Percentiles rank a stretch among this genome's conserved stretches.
phyloP scores from a whole-genome alignment of 2,888 invertebrate species.

The Helleia helle region DNA sequence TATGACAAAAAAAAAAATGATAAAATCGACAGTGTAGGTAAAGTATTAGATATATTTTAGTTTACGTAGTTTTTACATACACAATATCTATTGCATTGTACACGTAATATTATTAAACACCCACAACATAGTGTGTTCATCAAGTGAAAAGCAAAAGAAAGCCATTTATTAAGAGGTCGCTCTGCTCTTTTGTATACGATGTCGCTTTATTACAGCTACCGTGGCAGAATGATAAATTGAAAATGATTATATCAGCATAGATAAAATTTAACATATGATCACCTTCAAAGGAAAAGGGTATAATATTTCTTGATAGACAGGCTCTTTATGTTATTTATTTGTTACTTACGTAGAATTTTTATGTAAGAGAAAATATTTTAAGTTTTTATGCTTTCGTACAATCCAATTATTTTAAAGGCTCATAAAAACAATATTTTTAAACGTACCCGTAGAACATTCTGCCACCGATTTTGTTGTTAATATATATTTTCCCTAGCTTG shows the following conservation, averaged over 20 bases:
- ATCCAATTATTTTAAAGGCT: too few relatives aligned
- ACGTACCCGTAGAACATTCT: too few relatives aligned
- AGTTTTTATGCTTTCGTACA: too few relatives aligned
- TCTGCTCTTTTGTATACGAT: constrained; percentile 4
- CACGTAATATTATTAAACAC: constrained; percentile 3
- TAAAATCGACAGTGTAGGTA: too few relatives aligned
- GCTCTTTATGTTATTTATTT: background rate
- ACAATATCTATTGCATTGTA: too few relatives aligned
- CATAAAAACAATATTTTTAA: too few relatives aligned
- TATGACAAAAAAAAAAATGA: too few relatives aligned
- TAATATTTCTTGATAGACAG: constrained; percentile 1
- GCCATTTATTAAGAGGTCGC: constrained; percentile 1
- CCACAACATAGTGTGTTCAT: background rate
- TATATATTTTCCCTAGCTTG: too few relatives aligned
- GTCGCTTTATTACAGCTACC: constrained; percentile 7
- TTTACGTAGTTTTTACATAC: too few relatives aligned
- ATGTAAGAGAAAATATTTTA: background rate
- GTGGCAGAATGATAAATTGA: constrained; percentile 7
- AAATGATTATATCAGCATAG: constrained; percentile 3
- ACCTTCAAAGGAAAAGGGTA: background rate
- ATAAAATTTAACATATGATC: constrained; percentile 3
- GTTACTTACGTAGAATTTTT: background rate
- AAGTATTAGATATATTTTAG: too few relatives aligned
- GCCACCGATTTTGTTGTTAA: too few relatives aligned
- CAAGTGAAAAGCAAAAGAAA: background rate